phyloP scores from a whole-genome alignment of 2,113 vertebrate genomes.

The Rattus rattus region DNA sequence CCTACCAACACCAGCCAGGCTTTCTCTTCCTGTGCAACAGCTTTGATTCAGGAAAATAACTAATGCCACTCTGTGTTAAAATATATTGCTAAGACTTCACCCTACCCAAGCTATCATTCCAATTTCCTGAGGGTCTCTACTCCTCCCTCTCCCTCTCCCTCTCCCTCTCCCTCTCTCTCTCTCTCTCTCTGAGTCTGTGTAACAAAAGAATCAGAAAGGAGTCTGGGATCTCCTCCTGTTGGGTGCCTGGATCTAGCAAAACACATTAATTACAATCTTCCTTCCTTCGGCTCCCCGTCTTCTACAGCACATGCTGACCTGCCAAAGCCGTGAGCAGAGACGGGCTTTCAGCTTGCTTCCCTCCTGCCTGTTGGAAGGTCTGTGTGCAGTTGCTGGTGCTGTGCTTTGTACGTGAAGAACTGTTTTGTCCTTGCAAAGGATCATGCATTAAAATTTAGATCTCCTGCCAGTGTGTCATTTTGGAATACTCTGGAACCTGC shows the following conservation, averaged over 20 bases:
- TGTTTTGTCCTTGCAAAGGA: no score
- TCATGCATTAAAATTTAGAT: background rate
- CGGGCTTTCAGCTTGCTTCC: background rate
- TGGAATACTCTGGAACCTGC: background rate
- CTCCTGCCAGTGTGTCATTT: background rate
- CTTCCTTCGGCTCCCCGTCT: background rate
- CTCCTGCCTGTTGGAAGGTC: background rate
- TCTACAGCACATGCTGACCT: background rate
- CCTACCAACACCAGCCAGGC: slow-evolving; percentile 32
- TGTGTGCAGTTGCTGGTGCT: background rate
- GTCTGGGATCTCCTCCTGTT: background rate
- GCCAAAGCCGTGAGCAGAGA: background rate
- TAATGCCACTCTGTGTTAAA: slow-evolving; percentile 50
- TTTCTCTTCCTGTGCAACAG: background rate
- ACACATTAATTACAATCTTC: rapidly evolving
- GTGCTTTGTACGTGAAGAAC: background rate
- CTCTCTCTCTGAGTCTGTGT: background rate
- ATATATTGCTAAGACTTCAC: slow-evolving; percentile 81
- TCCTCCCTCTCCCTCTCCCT: no score
- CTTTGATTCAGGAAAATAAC: slow-evolving; percentile 55
- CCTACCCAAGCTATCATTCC: slow-evolving; percentile 75
- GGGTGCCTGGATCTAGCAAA: background rate
- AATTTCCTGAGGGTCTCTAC: slow-evolving; percentile 49
- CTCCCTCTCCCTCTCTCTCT: no score
- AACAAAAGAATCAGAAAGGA: background rate